Evolutionary conservation across 2,113 vertebrate genomes (phyloP), one percentile per base, ranked within the genome.

Genomic region (Hemibagrus wyckioides): DNA sequence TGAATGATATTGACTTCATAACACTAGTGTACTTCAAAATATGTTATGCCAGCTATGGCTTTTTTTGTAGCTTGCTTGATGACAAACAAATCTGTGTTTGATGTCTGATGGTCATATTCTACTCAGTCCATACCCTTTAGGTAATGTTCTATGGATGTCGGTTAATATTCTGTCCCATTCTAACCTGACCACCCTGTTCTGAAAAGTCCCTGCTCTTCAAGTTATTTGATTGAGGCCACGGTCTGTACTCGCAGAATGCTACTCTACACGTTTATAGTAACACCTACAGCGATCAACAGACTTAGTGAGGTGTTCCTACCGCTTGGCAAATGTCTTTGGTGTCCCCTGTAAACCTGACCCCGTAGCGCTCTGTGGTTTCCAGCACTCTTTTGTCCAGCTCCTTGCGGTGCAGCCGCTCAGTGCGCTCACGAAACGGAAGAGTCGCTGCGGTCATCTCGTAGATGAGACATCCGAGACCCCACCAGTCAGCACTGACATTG

Each of bases 381-480:
- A 85, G 90, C 23, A 97, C 95, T 85, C 96, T 86, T 14, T 89
- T 93, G 89, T 97, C 96, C 90, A 96, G 92, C 87, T 97, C 96
- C 0, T 93, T 81, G 23, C 90, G 4, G 57, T 92, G 92, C 1
- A 93, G 92, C 0, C 93, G 91, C 69, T 97, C 96, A 52, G 94
- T 94, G 67, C 87, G 90, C 4, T 79, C 80, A 0, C 94, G 93
- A 89, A 96, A 95, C 0, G 96, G 96, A 0, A 95, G 94, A 50
- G 89, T 90, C 1, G 96, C 97, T 0, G 92, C 93, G 0, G 94
- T 96, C 97, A 97, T 97, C 89, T 97, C 97, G 2, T 96, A 97
- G 28, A 97, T 91, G 17, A 97, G 94, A 85, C 97, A 97, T 73
- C 97, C 97, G 44, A 97, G 92, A 0, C 97, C 97, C 97, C 97